Percentiles rank a stretch among this genome's conserved stretches.
phyloP scores from a whole-genome alignment of 2,113 vertebrate species.

The Ctenomys sociabilis region DNA sequence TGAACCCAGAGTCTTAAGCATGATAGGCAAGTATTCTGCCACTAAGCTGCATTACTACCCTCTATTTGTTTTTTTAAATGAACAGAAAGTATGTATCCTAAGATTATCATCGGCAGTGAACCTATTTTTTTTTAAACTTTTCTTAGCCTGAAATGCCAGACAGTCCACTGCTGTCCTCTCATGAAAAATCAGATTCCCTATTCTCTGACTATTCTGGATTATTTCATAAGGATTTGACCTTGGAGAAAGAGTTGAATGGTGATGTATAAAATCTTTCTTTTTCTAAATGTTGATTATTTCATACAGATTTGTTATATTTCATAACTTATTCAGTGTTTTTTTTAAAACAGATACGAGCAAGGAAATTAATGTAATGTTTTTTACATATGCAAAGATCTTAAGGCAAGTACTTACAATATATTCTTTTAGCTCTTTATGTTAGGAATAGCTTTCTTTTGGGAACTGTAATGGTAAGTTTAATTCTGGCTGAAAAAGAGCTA shows the following conservation, averaged over 20 bases:
- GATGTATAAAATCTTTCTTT: constrained; percentile 72
- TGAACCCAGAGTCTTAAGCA: neutral
- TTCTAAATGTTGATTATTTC: constrained; percentile 43
- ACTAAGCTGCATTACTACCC: neutral
- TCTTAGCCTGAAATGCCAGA: constrained; percentile 82
- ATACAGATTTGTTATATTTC: constrained; percentile 36
- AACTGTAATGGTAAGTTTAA: constrained; percentile 43
- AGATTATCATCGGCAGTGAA: neutral
- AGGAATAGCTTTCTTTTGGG: constrained; percentile 55
- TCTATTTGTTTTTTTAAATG: neutral
- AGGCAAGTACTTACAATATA: constrained; percentile 84
- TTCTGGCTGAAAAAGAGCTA: constrained; percentile 13
- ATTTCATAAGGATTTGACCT: constrained; percentile 76
- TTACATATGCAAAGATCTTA: constrained; percentile 85
- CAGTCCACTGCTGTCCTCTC: constrained; percentile 72
- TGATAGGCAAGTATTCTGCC: neutral
- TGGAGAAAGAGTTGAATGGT: constrained; percentile 85
- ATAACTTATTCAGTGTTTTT: constrained; percentile 61
- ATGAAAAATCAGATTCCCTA: constrained; percentile 77
- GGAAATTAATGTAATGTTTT: constrained; percentile 84
- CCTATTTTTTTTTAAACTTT: neutral
- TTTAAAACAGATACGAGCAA: constrained; percentile 84
- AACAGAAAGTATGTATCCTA: neutral
- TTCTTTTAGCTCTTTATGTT: constrained; percentile 54
- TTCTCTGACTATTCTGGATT: constrained; percentile 66